These are phyloP conservation scores for Ophioninae sp. DNA, from an alignment of 2,888 invertebrate species.

Conservation along the genomic window DNA sequence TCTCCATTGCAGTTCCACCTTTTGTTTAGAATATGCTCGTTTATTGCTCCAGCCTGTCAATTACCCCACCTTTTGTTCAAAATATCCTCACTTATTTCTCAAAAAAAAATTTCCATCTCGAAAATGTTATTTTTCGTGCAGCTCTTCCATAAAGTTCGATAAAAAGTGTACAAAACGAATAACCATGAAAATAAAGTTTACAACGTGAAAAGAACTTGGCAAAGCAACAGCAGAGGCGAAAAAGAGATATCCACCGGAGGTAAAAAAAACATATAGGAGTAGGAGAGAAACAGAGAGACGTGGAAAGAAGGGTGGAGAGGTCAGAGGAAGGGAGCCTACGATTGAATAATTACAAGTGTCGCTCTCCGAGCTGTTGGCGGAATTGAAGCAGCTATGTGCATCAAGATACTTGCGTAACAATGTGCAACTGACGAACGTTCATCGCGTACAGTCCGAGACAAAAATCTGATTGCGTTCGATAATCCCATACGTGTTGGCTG, in stretches of 20 bases:
- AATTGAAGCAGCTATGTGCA: conserved; percentile 45
- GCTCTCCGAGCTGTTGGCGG: conserved; percentile 55
- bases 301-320: conserved; percentile 13
- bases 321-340: conserved; percentile 18
- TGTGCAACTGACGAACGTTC: conserved; percentile 40
- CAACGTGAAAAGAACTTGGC: neutral
- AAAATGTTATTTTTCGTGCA: neutral
- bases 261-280: neutral
- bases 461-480: conserved; percentile 48
- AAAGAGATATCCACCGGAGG: neutral
- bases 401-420: conserved; percentile 53
- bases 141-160: neutral
- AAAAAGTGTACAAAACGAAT: neutral
- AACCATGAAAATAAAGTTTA: neutral
- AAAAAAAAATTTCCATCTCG: neutral
- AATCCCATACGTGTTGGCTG: conserved; percentile 14
- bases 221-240: neutral
- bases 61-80: too few relatives aligned
- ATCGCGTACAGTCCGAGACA: conserved; percentile 38
- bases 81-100: too few relatives aligned
- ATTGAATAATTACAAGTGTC: conserved; percentile 59
- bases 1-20: too few relatives aligned
- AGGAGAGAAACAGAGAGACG: neutral
- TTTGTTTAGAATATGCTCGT: too few relatives aligned
- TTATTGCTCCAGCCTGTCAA: too few relatives aligned